phyloP scores from a whole-genome alignment of 2,113 vertebrate species.

The Sula dactylatra region DNA sequence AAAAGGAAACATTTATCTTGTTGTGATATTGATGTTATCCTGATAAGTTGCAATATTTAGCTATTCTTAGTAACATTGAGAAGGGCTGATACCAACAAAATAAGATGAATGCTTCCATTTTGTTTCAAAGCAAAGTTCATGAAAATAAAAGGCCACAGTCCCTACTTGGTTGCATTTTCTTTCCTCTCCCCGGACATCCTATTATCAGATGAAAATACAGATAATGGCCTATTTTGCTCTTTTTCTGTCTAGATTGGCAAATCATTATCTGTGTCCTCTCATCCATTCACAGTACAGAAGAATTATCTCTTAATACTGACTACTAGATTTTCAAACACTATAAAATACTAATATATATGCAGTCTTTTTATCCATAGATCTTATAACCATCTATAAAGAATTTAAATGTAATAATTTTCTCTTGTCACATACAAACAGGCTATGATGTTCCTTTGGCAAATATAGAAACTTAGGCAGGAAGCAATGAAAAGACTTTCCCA shows the following conservation, averaged over 20 bases:
- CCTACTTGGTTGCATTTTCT: background rate
- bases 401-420: background rate
- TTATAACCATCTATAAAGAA: background rate
- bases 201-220: background rate
- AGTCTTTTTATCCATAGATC: background rate
- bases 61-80: background rate
- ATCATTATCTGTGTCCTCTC: background rate
- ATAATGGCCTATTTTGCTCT: background rate
- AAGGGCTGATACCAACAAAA: background rate
- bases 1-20: background rate
- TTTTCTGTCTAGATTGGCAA: background rate
- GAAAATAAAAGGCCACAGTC: background rate
- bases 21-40: background rate
- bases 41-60: background rate
- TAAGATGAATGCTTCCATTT: background rate
- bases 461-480: background rate
- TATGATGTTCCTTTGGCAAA: background rate
- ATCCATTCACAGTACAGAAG: background rate
- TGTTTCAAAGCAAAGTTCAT: slow-evolving; percentile 15
- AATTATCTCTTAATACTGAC: background rate
- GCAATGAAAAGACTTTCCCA: background rate
- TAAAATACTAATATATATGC: background rate
- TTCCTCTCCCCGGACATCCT: background rate
- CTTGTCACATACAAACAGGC: background rate
- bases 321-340: background rate